These are phyloP conservation scores for Amazona vittata DNA, from an alignment of 2,113 vertebrate species.

Conservation along the genomic window DNA sequence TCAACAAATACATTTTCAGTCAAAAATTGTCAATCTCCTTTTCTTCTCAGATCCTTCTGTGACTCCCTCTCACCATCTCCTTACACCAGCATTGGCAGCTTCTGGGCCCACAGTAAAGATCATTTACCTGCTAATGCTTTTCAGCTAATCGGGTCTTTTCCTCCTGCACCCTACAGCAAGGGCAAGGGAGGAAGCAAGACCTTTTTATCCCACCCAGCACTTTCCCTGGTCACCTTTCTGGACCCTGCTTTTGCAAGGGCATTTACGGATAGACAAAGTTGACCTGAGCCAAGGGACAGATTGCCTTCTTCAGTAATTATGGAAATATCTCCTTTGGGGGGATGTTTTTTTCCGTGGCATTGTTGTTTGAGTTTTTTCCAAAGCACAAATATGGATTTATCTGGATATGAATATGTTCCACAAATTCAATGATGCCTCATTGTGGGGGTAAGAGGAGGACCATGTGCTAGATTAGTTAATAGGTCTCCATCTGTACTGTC, in stretches of 20 bases:
- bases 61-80: neutral
- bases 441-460: neutral
- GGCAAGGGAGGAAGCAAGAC: neutral
- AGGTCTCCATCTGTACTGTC: slow-evolving; percentile 51
- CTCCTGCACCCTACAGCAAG: neutral
- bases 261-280: neutral
- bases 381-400: slow-evolving; percentile 26
- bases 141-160: neutral
- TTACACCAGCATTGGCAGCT: neutral
- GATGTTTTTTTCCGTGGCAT: neutral
- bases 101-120: neutral
- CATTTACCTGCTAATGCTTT: neutral
- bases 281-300: neutral
- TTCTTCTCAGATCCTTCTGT: neutral
- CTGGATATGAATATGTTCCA: neutral
- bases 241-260: neutral
- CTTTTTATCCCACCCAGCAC: neutral
- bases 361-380: neutral
- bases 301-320: neutral
- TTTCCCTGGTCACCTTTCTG: neutral
- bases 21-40: slow-evolving; percentile 48
- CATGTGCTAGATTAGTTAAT: neutral
- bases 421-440: slow-evolving; percentile 48
- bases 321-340: neutral
- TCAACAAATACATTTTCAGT: slow-evolving; percentile 30